These are phyloP conservation scores for Brenthis hecate DNA, from an alignment of 2,888 invertebrate genomes.

Conservation along the genomic window DNA sequence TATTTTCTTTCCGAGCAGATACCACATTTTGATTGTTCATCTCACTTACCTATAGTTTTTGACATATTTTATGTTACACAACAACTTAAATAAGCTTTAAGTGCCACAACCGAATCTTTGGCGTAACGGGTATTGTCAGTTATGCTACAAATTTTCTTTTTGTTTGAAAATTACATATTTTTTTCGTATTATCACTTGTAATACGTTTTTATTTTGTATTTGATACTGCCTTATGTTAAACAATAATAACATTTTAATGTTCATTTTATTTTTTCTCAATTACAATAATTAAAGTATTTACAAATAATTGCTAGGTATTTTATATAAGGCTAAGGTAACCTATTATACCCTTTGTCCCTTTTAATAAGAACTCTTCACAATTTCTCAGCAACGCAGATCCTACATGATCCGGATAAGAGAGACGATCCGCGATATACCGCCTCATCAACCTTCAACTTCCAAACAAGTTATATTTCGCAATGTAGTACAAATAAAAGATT, in stretches of 20 bases:
- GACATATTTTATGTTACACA: too few relatives aligned
- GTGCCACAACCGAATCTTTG: too few relatives aligned
- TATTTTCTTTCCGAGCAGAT: not conserved
- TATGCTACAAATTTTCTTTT: too few relatives aligned
- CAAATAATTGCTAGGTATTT: not conserved
- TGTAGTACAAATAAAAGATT: constrained; percentile 11
- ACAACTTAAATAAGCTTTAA: too few relatives aligned
- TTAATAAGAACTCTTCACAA: constrained; percentile 32
- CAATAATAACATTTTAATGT: too few relatives aligned
- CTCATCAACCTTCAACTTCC: constrained; percentile 37
- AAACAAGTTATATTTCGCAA: constrained; percentile 25
- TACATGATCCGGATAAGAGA: constrained; percentile 35
- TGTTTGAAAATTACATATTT: too few relatives aligned
- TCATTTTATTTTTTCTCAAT: not conserved
- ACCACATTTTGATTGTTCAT: not conserved
- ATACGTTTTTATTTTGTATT: too few relatives aligned
- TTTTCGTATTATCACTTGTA: too few relatives aligned
- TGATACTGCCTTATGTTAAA: too few relatives aligned
- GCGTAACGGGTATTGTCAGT: too few relatives aligned
- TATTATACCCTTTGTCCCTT: constrained; percentile 23
- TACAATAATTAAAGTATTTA: not conserved
- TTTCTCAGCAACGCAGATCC: constrained; percentile 35
- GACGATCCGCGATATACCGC: constrained; percentile 29
- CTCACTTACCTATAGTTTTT: too few relatives aligned
- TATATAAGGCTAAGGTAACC: not conserved